Evolutionary conservation across 1,140 invertebrate genomes (phyloP), one percentile per base, ranked within the genome.

Genomic region (Nilaparvata lugens): DNA sequence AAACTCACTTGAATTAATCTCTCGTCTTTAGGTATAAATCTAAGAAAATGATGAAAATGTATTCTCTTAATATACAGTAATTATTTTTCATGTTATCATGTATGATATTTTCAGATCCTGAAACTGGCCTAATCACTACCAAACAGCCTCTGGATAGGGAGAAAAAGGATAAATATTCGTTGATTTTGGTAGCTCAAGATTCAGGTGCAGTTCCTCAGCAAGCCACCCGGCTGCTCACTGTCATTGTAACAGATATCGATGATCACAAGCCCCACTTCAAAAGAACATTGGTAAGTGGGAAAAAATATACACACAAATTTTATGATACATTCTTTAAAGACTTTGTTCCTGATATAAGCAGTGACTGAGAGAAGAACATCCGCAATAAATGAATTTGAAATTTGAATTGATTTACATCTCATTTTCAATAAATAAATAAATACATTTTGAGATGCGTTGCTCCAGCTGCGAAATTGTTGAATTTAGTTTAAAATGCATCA

Each of bases 181-280:
- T 93, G 38, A 82, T 91, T 11, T 67, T 91, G 1, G 80, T 87
- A 2, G 87, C 87, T 1, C 81, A 83, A 56, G 89, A 92, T 71
- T 75, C 83, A 18, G 89, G 89, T 0, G 76, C 80, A 45, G 87
- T 88, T 1, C 84, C 86, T 9, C 88, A 91, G 66, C 84, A 87
- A 60, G 79, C 83, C 0, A 85, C 86, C 0, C 74, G 85, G 52
- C 79, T 89, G 1, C 75, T 89, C 0, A 80, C 81, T 55, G 60
- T 70, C 0, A 77, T 78, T 14, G 79, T 92, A 0, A 77, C 81
- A 2, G 89, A 92, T 65, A 81, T 89, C 11, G 88, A 93, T 65
- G 89, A 93, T 68, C 87, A 91, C 65, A 81, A 84, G 55, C 89
- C 89, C 0, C 76, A 81, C 52, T 91, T 92, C 62, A 79, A 78